These are phyloP conservation scores for Neoniphon sammara DNA, from an alignment of 2,797 vertebrate genomes.

Conservation along the genomic window DNA sequence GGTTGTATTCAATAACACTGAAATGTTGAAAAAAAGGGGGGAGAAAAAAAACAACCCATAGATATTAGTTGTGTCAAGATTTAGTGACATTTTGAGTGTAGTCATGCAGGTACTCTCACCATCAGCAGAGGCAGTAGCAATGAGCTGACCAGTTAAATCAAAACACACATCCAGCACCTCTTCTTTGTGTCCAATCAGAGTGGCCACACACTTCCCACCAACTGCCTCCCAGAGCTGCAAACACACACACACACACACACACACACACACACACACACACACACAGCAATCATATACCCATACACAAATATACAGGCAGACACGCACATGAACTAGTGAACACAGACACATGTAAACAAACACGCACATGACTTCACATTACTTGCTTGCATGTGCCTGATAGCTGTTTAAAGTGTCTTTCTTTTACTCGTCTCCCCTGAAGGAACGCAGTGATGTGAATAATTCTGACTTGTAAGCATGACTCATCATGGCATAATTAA, in stretches of 20 bases:
- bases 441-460: slow-evolving; percentile 51
- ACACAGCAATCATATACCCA: too few relatives aligned
- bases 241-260: slow-evolving; percentile 40
- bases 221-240: slow-evolving; percentile 89
- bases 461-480: slow-evolving; percentile 59
- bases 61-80: too few relatives aligned
- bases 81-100: neutral
- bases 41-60: neutral
- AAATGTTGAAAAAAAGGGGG: neutral
- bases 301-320: slow-evolving; percentile 2
- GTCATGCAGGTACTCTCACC: slow-evolving; percentile 78
- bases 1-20: too few relatives aligned
- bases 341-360: slow-evolving; percentile 13
- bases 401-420: slow-evolving; percentile 39
- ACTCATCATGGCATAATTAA: slow-evolving; percentile 72
- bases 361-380: slow-evolving; percentile 7
- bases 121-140: slow-evolving; percentile 91
- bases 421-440: slow-evolving; percentile 45
- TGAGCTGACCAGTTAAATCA: slow-evolving; percentile 89
- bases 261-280: slow-evolving; percentile 38
- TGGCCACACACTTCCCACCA: slow-evolving; percentile 85
- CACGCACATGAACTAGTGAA: slow-evolving; percentile 16
- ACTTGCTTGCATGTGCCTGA: slow-evolving; percentile 21
- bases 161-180: slow-evolving; percentile 95
- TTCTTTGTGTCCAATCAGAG: slow-evolving; percentile 88